Percentiles rank a stretch among this genome's conserved stretches.
phyloP scores from a whole-genome alignment of 2,888 invertebrate species.

The Ferrisia virgata region DNA sequence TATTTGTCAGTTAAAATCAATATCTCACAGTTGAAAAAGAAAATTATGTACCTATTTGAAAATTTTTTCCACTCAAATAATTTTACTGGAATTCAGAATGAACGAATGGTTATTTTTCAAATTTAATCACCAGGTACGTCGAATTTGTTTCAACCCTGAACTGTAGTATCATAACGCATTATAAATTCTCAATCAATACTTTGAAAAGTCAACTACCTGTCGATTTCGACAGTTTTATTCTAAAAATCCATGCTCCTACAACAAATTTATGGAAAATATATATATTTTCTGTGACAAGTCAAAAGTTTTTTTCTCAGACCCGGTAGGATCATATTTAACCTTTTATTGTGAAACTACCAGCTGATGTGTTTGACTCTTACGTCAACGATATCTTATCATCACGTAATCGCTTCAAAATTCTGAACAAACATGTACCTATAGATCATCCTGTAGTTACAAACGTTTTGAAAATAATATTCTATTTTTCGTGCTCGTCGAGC shows the following conservation, averaged over 20 bases:
- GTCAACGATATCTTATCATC: not conserved
- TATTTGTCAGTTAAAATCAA: too few relatives aligned
- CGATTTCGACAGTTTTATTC: not conserved
- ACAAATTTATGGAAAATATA: not conserved
- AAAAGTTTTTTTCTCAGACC: not conserved
- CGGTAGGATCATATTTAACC: not conserved
- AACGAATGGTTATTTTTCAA: not conserved
- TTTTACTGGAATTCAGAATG: not conserved
- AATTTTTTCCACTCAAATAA: not conserved
- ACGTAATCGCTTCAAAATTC: not conserved
- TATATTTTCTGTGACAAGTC: not conserved
- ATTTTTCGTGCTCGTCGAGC: not conserved
- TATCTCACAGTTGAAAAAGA: not conserved
- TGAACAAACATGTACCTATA: not conserved
- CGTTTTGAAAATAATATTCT: not conserved
- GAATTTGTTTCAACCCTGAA: not conserved
- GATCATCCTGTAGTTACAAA: not conserved
- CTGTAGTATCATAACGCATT: not conserved
- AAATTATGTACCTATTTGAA: not conserved
- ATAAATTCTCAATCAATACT: not conserved
- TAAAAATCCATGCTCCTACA: not conserved
- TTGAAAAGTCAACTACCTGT: not conserved
- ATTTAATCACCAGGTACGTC: not conserved
- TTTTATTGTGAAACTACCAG: not conserved
- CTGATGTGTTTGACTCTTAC: not conserved